Evolutionary conservation across 30 jellyfish, hydroid and myxozoan genomes (phyloP), one percentile per base, ranked within the genome.

Genomic region (Catostylus mosaicus): DNA sequence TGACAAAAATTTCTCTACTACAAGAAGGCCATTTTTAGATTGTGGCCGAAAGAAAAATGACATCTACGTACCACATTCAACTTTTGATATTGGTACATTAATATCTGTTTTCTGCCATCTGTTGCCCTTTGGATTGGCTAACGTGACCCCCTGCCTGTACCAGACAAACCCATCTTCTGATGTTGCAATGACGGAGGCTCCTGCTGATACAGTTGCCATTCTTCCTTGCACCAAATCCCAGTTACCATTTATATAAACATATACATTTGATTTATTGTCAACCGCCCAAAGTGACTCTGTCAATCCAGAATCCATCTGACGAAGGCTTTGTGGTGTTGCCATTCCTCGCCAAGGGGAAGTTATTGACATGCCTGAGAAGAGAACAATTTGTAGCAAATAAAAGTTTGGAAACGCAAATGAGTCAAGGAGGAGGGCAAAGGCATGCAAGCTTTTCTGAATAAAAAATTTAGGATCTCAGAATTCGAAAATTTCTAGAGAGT

Each of bases 271-370:
- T 7, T 29, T 63, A 40, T 36, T 40, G 69, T 88, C 96, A 8
- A 87, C 83, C 14, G 77, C 95, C 99, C 99, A 94, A 11, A 92
- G 85, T 1, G 83, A 57, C 19, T 72, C 93, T 19, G 64, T 68
- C 0, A 94, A 48, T 3, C 99, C 99, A 35, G 94, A 62, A 45
- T 94, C 99, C 16, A 94, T 78, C 67, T 78, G 91, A 26, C 47
- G 73, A n/a, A 94, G 60, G 45, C 67, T 67, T 26, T 78, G 56
- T 47, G 99, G 99, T 11, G 94, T 86, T 24, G 89, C 88, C 36
- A 88, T 72, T 22, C 88, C 89, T n/a, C 48, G 47, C 99, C 99
- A 94, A 1, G 99, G 99, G 2, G 88, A 95, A 8, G 84, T 61
- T 48, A 88, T 75, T 5, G 96, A 50, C 35, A 62, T 70, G 24